phyloP scores from a whole-genome alignment of 1,140 invertebrate genomes.

The Ips typographus region DNA sequence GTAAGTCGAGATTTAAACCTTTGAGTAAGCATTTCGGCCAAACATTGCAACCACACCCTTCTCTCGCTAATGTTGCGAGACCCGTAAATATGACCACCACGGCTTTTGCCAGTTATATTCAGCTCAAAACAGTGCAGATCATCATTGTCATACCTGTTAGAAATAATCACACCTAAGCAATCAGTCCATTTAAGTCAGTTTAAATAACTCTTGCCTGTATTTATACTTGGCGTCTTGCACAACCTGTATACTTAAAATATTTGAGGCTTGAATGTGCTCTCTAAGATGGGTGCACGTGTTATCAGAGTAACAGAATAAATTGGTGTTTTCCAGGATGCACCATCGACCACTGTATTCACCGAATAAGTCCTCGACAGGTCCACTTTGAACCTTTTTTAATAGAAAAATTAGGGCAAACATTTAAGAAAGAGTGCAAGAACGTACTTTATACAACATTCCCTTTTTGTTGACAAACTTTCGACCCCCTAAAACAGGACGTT shows the following conservation, averaged over 20 bases:
- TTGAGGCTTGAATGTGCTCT: conserved; percentile 60
- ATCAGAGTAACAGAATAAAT: conserved; percentile 48
- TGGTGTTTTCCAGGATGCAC: conserved; percentile 49
- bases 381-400: conserved; percentile 41
- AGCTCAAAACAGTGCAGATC: conserved; percentile 63
- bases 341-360: conserved; percentile 51
- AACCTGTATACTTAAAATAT: conserved; percentile 63
- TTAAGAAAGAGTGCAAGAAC: neutral
- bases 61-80: conserved; percentile 58
- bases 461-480: conserved; percentile 45
- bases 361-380: conserved; percentile 51
- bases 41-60: conserved; percentile 68
- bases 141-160: conserved; percentile 56
- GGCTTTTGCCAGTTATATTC: conserved; percentile 53
- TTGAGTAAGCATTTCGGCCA: conserved; percentile 63
- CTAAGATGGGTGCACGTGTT: conserved; percentile 52
- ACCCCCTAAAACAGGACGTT: conserved; percentile 42
- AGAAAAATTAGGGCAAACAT: neutral
- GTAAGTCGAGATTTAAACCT: conserved; percentile 62
- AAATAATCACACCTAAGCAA: conserved; percentile 8
- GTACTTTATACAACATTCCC: conserved; percentile 50
- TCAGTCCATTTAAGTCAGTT: neutral
- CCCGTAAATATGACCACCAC: conserved; percentile 58
- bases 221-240: conserved; percentile 63
- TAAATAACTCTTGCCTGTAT: conserved; percentile 48